Conservation (phyloP, 2,113 vertebrate genomes). For the Pollimyrus isidori region DNA sequence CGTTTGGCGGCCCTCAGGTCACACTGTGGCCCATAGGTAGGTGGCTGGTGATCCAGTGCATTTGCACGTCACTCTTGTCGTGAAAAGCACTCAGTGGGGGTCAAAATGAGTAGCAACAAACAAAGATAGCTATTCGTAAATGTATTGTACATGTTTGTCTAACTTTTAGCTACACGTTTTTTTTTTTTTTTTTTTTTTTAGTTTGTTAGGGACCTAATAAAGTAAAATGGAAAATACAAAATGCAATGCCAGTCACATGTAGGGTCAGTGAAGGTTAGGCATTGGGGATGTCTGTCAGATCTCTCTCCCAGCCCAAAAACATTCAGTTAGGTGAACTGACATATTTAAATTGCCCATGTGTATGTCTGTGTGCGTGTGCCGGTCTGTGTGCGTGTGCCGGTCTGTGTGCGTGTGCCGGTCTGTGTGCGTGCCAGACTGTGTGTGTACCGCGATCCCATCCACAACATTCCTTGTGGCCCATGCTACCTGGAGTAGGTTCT, state of each 20-base stretch:
- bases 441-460: not conserved
- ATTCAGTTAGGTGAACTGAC: not conserved
- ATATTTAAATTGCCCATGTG: not conserved
- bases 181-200: not conserved
- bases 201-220: not conserved
- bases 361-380: not conserved
- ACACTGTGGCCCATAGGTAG: not conserved
- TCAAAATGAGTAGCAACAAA: not conserved
- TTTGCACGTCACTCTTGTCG: not conserved
- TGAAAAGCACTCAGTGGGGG: not conserved
- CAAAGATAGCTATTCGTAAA: not conserved
- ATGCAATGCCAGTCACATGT: not conserved
- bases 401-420: too few relatives aligned
- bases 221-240: not conserved
- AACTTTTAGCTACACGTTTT: not conserved
- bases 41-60: not conserved
- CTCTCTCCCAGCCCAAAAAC: not conserved
- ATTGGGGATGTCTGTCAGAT: not conserved
- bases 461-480: not conserved
- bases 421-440: not conserved
- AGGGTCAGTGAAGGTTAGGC: not conserved
- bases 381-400: not conserved
- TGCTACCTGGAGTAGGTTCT: not conserved
- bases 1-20: constrained; percentile 29
- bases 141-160: not conserved